phyloP scores from a whole-genome alignment of 2,113 vertebrate genomes.

The Chitala chitala region DNA sequence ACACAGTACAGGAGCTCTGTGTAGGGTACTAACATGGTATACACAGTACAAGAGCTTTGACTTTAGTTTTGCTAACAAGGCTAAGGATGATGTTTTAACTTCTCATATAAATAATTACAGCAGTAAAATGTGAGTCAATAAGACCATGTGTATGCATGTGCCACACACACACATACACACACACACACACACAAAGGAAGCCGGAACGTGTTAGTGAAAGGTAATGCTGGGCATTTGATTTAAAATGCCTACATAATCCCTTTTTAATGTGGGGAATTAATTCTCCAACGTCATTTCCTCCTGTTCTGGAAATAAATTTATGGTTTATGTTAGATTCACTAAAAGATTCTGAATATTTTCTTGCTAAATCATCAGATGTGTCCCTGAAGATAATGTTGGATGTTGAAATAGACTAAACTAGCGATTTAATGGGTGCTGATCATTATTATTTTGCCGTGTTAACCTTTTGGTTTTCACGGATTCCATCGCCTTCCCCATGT shows the following conservation, averaged over 20 bases:
- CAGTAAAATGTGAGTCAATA: not conserved
- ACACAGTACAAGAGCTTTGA: not conserved
- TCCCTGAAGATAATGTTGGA: not conserved
- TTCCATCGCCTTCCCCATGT: not conserved
- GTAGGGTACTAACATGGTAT: not conserved
- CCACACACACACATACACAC: too few species aligned
- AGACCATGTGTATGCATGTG: not conserved
- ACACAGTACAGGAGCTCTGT: too few species aligned
- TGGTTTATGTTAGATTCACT: not conserved
- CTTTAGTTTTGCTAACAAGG: constrained; percentile 4
- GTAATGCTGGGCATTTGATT: constrained; percentile 10
- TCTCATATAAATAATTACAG: not conserved
- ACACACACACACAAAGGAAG: not conserved
- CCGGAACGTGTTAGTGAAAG: not conserved
- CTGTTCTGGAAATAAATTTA: constrained; percentile 17
- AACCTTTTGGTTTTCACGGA: not conserved
- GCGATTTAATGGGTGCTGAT: not conserved
- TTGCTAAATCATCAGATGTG: not conserved
- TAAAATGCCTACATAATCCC: constrained; percentile 12
- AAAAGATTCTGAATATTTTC: not conserved
- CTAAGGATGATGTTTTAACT: not conserved
- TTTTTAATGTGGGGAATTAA: constrained; percentile 14
- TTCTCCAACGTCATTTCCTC: constrained; percentile 4
- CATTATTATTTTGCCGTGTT: not conserved
- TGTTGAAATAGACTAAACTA: not conserved